A percentile compares a stretch with the other conserved stretches of the same genome.
phyloP scores from a whole-genome alignment of 2,113 vertebrate genomes.

The Ctenomys sociabilis region DNA sequence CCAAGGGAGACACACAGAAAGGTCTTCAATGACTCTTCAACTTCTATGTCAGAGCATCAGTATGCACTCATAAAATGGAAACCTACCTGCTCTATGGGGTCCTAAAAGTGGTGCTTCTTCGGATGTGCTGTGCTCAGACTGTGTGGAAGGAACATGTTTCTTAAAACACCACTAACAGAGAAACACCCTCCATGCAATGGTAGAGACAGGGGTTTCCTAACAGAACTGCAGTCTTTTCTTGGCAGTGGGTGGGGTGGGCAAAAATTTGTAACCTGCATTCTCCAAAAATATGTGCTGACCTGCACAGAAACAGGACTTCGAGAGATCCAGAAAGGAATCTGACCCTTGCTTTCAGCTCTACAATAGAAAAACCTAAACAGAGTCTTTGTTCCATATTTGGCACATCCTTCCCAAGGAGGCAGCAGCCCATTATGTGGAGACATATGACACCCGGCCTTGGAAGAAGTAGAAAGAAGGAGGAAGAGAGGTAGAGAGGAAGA shows the following conservation, averaged over 20 bases:
- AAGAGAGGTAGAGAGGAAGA: constrained; percentile 19
- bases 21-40: not conserved
- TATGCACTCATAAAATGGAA: not conserved
- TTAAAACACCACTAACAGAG: not conserved
- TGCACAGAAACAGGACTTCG: not conserved
- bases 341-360: constrained; percentile 40
- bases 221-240: not conserved
- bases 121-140: not conserved
- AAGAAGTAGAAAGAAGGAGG: not conserved
- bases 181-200: not conserved
- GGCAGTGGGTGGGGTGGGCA: no score
- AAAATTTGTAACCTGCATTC: not conserved
- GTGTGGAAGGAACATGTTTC: not conserved
- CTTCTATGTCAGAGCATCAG: not conserved
- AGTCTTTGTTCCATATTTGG: constrained; percentile 46
- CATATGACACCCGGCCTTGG: constrained; percentile 51
- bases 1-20: not conserved
- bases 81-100: rapidly evolving
- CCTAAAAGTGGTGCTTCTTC: not conserved
- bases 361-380: not conserved
- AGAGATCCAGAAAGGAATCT: not conserved
- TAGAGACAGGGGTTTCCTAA: not conserved
- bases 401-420: not conserved
- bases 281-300: not conserved
- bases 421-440: not conserved